Conservation (phyloP, 2,797 vertebrate genomes). For the Sebastes melanostomus region DNA sequence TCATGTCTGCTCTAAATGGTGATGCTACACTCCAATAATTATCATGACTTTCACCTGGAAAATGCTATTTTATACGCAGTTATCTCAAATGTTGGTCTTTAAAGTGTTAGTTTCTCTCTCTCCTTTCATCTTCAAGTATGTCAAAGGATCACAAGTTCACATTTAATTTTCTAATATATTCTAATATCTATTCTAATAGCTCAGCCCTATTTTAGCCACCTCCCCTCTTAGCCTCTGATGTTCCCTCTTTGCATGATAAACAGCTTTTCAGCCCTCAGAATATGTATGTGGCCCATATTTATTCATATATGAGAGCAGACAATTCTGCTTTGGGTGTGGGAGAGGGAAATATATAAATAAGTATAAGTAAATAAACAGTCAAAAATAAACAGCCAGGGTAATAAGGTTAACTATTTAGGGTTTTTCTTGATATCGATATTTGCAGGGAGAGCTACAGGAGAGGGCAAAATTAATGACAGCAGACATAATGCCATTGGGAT, state of each 20-base stretch:
- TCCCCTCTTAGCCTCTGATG: constrained; percentile 76
- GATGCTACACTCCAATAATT: constrained; percentile 14
- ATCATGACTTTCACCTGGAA: constrained; percentile 45
- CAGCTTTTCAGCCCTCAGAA: constrained; percentile 79
- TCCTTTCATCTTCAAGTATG: constrained; percentile 72
- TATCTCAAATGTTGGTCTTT: constrained; percentile 41
- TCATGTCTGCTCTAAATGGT: not conserved
- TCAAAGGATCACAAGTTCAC: constrained; percentile 70
- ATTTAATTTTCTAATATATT: constrained; percentile 74
- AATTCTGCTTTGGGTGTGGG: constrained; percentile 61
- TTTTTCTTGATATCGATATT: constrained; percentile 76
- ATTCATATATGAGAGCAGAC: constrained; percentile 71
- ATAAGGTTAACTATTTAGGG: constrained; percentile 80
- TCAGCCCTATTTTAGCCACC: constrained; percentile 74
- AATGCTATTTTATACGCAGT: constrained; percentile 42
- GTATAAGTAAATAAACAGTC: constrained; percentile 77
- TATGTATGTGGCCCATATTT: constrained; percentile 81
- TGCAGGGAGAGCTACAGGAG: constrained; percentile 66
- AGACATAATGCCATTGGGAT: constrained; percentile 81
- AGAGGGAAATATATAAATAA: constrained; percentile 68
- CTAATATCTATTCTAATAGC: constrained; percentile 70
- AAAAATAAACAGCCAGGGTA: constrained; percentile 76
- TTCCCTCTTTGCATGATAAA: constrained; percentile 82
- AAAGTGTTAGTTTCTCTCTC: constrained; percentile 38
- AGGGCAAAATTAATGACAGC: constrained; percentile 82